These are phyloP conservation scores for Tragelaphus oryx DNA, from an alignment of 2,797 vertebrate genomes.

Conservation along the genomic window DNA sequence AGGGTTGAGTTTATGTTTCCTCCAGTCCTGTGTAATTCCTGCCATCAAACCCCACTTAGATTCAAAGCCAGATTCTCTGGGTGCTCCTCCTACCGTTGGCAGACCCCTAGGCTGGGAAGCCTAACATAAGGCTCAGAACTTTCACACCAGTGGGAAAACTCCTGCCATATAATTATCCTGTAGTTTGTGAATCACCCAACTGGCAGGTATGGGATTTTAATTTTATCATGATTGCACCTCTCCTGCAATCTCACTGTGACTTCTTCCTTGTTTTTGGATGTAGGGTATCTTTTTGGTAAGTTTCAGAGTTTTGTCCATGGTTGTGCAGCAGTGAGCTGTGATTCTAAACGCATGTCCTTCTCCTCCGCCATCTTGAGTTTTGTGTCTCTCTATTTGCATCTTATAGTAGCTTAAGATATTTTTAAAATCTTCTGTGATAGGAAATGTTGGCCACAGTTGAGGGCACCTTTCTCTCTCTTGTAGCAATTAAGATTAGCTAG, in stretches of 20 bases:
- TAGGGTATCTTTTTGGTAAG: neutral
- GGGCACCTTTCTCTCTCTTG: neutral
- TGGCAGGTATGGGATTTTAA: neutral
- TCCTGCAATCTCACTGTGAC: neutral
- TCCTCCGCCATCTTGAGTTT: neutral
- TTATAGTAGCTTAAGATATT: neutral
- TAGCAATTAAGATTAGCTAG: constrained; percentile 20
- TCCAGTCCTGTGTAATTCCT: neutral
- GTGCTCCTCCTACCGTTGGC: neutral
- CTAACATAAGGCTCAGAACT: neutral
- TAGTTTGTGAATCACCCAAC: neutral
- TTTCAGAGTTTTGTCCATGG: neutral
- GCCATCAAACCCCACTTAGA: neutral
- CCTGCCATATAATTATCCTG: neutral
- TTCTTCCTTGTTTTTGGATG: neutral
- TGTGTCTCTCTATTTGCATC: neutral
- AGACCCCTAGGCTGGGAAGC: neutral
- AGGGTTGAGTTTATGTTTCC: neutral
- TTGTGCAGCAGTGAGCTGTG: neutral
- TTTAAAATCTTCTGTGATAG: neutral
- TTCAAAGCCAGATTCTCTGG: neutral
- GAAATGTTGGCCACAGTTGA: neutral
- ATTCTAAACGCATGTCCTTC: neutral
- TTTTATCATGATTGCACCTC: neutral
- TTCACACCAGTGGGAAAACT: neutral